phyloP scores from a whole-genome alignment of 2,113 vertebrate genomes.

The Phrynosoma blainvillii region DNA sequence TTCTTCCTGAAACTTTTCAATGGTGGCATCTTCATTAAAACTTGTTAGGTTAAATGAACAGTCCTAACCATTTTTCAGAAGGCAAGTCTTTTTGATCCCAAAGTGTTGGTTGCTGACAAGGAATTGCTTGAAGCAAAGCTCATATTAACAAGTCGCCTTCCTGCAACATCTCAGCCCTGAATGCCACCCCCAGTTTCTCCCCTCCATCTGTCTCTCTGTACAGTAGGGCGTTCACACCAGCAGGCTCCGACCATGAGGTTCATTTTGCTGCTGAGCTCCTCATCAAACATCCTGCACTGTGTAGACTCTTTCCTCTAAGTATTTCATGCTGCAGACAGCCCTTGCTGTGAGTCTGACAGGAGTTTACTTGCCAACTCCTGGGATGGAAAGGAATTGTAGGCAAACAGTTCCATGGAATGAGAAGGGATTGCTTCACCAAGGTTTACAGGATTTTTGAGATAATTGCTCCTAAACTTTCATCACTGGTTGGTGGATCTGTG shows the following conservation, averaged over 20 bases:
- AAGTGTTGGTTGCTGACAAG: slow-evolving; percentile 74
- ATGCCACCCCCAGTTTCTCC: slow-evolving; percentile 58
- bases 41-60: slow-evolving; percentile 53
- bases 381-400: slow-evolving; percentile 54
- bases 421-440: slow-evolving; percentile 55
- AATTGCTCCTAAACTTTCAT: slow-evolving; percentile 41
- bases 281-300: slow-evolving; percentile 65
- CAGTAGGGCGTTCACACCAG: slow-evolving; percentile 43
- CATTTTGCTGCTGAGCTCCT: slow-evolving; percentile 68
- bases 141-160: slow-evolving; percentile 71
- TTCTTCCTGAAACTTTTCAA: slow-evolving; percentile 26
- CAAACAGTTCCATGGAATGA: slow-evolving; percentile 51
- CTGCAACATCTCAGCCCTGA: slow-evolving; percentile 56
- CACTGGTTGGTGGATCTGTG: slow-evolving; percentile 17
- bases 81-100: slow-evolving; percentile 68
- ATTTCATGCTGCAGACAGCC: slow-evolving; percentile 50
- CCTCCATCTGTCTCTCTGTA: slow-evolving; percentile 71
- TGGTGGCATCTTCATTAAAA: slow-evolving; percentile 57
- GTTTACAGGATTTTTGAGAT: slow-evolving; percentile 41
- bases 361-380: slow-evolving; percentile 47
- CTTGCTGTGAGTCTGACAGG: slow-evolving; percentile 61
- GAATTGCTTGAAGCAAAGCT: slow-evolving; percentile 71
- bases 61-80: slow-evolving; percentile 71
- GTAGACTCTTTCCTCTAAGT: slow-evolving; percentile 54
- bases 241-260: slow-evolving; percentile 64